Evolutionary conservation across 2,797 vertebrate species (phyloP), one percentile per base, ranked within the genome.

Genomic region (Smutsia temminckii): DNA sequence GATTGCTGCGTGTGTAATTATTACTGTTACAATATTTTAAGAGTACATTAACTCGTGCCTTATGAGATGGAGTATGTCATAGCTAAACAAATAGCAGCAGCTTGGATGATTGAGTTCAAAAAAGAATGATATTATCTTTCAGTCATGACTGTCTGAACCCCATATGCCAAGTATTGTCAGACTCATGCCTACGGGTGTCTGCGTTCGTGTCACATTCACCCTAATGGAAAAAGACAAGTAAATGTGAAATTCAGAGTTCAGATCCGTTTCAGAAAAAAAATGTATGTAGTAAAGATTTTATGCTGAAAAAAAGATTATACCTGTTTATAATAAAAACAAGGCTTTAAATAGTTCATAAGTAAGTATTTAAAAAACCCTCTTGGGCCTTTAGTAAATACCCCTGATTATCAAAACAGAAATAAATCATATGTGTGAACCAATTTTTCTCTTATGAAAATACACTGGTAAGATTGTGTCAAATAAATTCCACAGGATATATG

Each of bases 361-460:
- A 68, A 42, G 4, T 49, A 69, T 87, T 85, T 34, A 4, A 46
- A 51, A 81, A 85, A n/a, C 6, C 4, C 55, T 27, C 29, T 66
- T 51, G 57, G 85, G 34, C 16, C 37, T 80, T 84, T 84, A 32
- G 49, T 68, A 94, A 91, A 72, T 85, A 85, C 5, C 8, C 11
- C 18, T 66, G 21, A 59, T 77, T 77, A 83, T 86, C 42, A 79
- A 92, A 68, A 27, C 53, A 96, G 37, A 96, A 91, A 85, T 92
- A 92, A 93, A 91, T 89, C 32, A 92, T 53, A 84, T 51, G 51
- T 64, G 25, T 72, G 61, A 89, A 64, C n/a, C 49, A 53, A 49
- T 59, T n/a, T 55, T 96, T 81, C 55, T 81, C 32, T 77, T 81
- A 34, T 18, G 23, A 69, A 72, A n/a, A 63, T 32, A 27, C n/a